Percentiles rank a stretch among this genome's conserved stretches.
phyloP scores from a whole-genome alignment of 2,888 invertebrate species.

The Anthophora plumipes region DNA sequence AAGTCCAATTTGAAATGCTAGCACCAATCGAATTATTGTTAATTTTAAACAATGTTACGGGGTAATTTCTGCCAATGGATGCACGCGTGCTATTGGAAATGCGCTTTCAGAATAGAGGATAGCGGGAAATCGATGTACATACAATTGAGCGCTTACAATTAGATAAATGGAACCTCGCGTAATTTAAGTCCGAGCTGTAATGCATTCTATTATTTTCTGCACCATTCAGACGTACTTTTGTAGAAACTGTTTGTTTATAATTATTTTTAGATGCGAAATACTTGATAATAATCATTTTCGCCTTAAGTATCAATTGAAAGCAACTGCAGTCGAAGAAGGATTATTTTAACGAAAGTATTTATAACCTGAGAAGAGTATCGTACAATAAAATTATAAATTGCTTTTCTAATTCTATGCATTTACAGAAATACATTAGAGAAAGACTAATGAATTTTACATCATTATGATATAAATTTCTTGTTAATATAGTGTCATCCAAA shows the following conservation, averaged over 20 bases:
- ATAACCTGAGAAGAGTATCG: too few relatives aligned
- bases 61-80: constrained; percentile 31
- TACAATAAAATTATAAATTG: too few relatives aligned
- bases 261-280: constrained; percentile 9
- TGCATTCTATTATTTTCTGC: constrained; percentile 33
- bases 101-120: constrained; percentile 14
- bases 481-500: too few relatives aligned
- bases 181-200: constrained; percentile 37
- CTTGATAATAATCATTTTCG: not conserved
- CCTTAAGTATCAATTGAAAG: too few relatives aligned
- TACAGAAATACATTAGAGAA: too few relatives aligned
- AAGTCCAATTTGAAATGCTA: not conserved
- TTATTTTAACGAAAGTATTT: too few relatives aligned
- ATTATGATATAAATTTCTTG: too few relatives aligned
- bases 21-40: constrained; percentile 6
- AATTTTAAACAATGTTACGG: constrained; percentile 19
- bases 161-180: constrained; percentile 46
- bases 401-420: too few relatives aligned
- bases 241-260: constrained; percentile 9
- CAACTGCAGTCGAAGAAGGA: too few relatives aligned
- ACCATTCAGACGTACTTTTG: constrained; percentile 10
- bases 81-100: constrained; percentile 12
- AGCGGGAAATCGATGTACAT: constrained; percentile 31
- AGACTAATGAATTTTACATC: too few relatives aligned
- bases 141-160: constrained; percentile 42